Conservation (phyloP, 30 jellyfish, hydroid and myxozoan species). For the Chironex yamaguchii region DNA sequence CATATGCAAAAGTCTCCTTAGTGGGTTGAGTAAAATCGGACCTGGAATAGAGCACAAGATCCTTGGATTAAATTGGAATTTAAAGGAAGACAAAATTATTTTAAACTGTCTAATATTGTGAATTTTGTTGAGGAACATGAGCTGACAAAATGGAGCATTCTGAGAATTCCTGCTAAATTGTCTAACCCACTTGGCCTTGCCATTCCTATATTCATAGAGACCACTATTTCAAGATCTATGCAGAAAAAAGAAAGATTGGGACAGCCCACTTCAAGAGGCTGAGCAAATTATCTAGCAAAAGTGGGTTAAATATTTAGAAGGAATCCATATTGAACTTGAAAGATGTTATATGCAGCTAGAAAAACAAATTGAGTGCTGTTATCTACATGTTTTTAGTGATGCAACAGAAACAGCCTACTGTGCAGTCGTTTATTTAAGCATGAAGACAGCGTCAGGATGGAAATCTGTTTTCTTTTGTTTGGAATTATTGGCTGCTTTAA, state of each 20-base stretch:
- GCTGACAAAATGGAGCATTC: slow-evolving; percentile 20
- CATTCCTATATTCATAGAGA: slow-evolving; percentile 13
- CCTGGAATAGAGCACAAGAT: slow-evolving; percentile 11
- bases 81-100: slow-evolving; percentile 4
- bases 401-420: slow-evolving; percentile 25
- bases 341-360: too few species aligned
- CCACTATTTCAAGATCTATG: slow-evolving; percentile 38
- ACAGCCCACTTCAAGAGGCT: not conserved
- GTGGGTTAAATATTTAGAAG: slow-evolving; percentile 11
- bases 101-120: not conserved
- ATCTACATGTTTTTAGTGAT: slow-evolving; percentile 3
- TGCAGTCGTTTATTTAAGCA: slow-evolving; percentile 9
- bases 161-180: slow-evolving; percentile 22
- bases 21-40: slow-evolving; percentile 24
- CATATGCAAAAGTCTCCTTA: slow-evolving; percentile 29
- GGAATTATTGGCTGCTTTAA: slow-evolving; percentile 36
- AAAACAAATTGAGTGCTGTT: slow-evolving; percentile 3
- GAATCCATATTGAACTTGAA: too few species aligned
- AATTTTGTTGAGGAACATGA: slow-evolving; percentile 3
- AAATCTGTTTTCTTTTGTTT: slow-evolving; percentile 3
- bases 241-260: slow-evolving; percentile 20
- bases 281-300: not conserved
- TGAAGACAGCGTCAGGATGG: not conserved
- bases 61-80: slow-evolving; percentile 48
- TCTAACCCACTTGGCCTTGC: slow-evolving; percentile 37